Evolutionary conservation across 2,113 vertebrate species (phyloP).

Genomic region (Corythornis cristatus): DNA sequence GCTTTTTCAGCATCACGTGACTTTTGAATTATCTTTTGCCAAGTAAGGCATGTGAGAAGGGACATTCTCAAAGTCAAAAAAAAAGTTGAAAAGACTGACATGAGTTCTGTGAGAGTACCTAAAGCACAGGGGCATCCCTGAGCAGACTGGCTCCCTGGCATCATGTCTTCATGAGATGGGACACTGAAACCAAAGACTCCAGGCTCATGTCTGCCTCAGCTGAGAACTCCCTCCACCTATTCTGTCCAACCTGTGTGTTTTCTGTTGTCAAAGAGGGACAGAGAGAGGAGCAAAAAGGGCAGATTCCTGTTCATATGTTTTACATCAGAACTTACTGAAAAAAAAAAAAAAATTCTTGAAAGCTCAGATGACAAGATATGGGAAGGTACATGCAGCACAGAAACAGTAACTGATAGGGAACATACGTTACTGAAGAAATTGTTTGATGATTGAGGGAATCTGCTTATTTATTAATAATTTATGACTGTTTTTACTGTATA

Average conservation of each 20-base stretch:
- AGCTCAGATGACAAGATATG: not conserved
- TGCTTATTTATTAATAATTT: constrained; percentile 49
- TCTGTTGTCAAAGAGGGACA: not conserved
- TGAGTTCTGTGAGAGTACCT: not conserved
- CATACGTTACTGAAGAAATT: not conserved
- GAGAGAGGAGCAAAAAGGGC: not conserved
- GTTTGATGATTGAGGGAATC: constrained; percentile 48
- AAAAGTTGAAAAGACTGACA: not conserved
- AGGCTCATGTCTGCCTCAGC: not conserved
- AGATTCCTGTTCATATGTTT: not conserved
- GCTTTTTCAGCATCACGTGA: not conserved
- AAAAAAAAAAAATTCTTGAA: not conserved
- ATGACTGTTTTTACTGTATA: constrained; percentile 32
- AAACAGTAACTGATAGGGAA: not conserved
- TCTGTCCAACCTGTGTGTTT: not conserved
- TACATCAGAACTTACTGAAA: not conserved
- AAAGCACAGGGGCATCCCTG: not conserved
- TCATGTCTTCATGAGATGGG: not conserved
- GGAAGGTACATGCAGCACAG: not conserved
- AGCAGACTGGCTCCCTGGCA: not conserved
- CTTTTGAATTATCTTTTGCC: not conserved
- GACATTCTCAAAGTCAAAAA: not conserved
- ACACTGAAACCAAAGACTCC: not conserved
- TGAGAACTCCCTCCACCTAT: not conserved
- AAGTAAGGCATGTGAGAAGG: not conserved